Evolutionary conservation across 2,888 invertebrate species (phyloP).

Genomic region (Drosophila mettleri): DNA sequence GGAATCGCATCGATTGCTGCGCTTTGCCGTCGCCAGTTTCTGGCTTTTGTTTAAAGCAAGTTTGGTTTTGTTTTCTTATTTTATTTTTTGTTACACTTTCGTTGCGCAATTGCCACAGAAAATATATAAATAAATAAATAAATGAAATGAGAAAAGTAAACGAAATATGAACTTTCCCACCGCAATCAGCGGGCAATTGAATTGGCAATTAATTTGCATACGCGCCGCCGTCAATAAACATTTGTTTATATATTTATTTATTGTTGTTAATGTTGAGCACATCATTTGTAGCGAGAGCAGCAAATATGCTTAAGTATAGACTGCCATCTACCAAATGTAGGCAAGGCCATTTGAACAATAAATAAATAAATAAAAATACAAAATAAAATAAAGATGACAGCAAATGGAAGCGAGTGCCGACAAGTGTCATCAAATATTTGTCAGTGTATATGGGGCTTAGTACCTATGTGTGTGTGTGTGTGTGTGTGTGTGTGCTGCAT

Average conservation of each 20-base stretch:
- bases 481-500: constrained; percentile 62
- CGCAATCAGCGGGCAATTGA: constrained; percentile 74
- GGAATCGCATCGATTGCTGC: constrained; percentile 61
- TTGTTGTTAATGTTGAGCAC: constrained; percentile 43
- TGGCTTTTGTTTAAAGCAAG: constrained; percentile 25
- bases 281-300: constrained; percentile 48
- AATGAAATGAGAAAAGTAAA: constrained; percentile 16
- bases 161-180: constrained; percentile 64
- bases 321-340: constrained; percentile 21
- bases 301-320: constrained; percentile 27
- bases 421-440: constrained; percentile 79
- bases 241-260: constrained; percentile 69
- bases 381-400: constrained; percentile 52
- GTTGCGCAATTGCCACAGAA: constrained; percentile 62
- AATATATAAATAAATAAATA: constrained; percentile 14
- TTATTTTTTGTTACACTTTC: constrained; percentile 56
- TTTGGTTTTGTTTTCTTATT: constrained; percentile 10
- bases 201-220: constrained; percentile 75
- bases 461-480: constrained; percentile 32
- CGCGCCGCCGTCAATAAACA: constrained; percentile 64
- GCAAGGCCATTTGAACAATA: constrained; percentile 40
- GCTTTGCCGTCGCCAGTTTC: constrained; percentile 29
- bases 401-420: constrained; percentile 69
- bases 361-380: constrained; percentile 1
- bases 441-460: constrained; percentile 53